phyloP scores from a whole-genome alignment of 2,888 invertebrate species.

The Caenorhabditis parvicauda region DNA sequence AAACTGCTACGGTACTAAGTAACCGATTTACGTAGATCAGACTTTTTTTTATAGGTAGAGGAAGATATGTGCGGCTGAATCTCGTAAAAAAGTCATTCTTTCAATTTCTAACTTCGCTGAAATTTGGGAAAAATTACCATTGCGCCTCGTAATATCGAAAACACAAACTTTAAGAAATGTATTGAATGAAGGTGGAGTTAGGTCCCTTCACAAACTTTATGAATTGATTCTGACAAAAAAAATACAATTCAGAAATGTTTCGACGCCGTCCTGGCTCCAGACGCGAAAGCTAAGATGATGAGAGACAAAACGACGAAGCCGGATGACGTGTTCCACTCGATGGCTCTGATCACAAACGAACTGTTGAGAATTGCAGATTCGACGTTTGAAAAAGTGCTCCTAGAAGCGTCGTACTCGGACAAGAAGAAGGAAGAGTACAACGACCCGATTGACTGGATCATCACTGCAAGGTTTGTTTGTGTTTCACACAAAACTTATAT shows the following conservation, averaged over 20 bases:
- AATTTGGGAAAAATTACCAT: too few relatives aligned
- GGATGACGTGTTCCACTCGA: slow-evolving; percentile 31
- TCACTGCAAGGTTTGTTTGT: slow-evolving; percentile 14
- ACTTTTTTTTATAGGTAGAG: too few relatives aligned
- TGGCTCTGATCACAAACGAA: slow-evolving; percentile 74
- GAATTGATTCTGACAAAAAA: not conserved
- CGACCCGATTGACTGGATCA: slow-evolving; percentile 50
- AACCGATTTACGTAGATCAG: too few relatives aligned
- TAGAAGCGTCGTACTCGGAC: slow-evolving; percentile 23
- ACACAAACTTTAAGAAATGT: too few relatives aligned
- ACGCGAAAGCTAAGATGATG: too few relatives aligned
- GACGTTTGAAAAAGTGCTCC: slow-evolving; percentile 42
- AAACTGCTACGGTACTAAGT: too few relatives aligned
- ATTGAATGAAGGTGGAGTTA: too few relatives aligned
- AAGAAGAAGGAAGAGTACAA: slow-evolving; percentile 13
- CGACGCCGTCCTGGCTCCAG: slow-evolving; percentile 85
- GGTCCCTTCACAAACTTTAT: not conserved
- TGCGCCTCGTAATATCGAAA: too few relatives aligned
- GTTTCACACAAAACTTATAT: not conserved
- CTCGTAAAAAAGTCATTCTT: too few relatives aligned
- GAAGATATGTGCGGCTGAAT: too few relatives aligned
- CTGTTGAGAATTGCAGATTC: slow-evolving; percentile 71
- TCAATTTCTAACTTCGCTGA: too few relatives aligned
- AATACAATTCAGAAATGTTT: slow-evolving; percentile 75
- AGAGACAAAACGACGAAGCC: too few relatives aligned